Base-by-base conservation (phyloP, 2,113 vertebrate species). In the Thermophis baileyi region DNA sequence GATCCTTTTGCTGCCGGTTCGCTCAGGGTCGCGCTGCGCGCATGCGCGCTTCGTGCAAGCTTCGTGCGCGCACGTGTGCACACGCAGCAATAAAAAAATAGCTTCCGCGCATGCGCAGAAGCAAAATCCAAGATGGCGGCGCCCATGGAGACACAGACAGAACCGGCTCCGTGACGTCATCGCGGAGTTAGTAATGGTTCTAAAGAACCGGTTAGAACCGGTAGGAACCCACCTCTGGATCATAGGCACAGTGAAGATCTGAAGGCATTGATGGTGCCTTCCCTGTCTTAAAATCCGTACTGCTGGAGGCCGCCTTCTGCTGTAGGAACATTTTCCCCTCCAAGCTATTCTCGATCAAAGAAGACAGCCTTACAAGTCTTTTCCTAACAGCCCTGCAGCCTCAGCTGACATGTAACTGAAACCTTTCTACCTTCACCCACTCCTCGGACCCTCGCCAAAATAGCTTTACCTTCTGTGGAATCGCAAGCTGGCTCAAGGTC, bases 321-420 rank as follows among this genome's bases (percentile, higher is more conserved):
- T 5, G 7, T 22, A 30, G 46, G 60, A 22, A 88, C 16, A 16
- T 22, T 51, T 51, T 14, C 44, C n/a, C 44, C 27, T 14, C n/a
- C 14, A 74, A 74, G 60, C 53, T 44, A 51, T 40, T 47, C 14
- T 2, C n/a, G 87, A 89, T 92, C 60, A 89, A 92, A 81, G 87
- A 44, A 1, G 49, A 7, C 35, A 44, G 16, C 22, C 18, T 18
- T 81, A 14, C n/a, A n/a, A 74, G 51, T 2, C 3, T 54, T 91
- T 8, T 57, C 25, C 86, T 44, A 90, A 57, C 24, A 93, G 25
- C 63, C 47, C 87, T 40, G 0, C 8, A 51, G 40, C 57, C 53
- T 94, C 89, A 91, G 53, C 53, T 53, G 89, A 88, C 60, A 90
- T 93, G 92, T 97, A 97, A 97, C 96, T 94, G 93, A 96, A 92